Base-by-base conservation (phyloP, 2,113 vertebrate species). In the Alligator mississippiensis region DNA sequence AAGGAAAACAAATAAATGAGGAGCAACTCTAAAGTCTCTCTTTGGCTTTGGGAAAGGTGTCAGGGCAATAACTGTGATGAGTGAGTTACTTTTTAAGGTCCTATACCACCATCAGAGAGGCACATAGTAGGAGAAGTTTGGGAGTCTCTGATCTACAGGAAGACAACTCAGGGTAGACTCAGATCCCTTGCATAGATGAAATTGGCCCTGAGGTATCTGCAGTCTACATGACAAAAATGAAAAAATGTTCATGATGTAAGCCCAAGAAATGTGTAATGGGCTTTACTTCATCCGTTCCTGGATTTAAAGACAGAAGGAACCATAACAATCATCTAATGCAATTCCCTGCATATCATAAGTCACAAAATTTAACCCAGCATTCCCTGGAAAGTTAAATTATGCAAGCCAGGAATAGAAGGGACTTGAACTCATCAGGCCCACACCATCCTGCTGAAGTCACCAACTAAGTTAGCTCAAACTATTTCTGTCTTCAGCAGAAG, bases 361-460 rank as follows among this genome's bases (percentile, higher is more conserved):
- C 89, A 63, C 18, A 30, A 61, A 47, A 85, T 89, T 94, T 94
- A 64, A 95, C 28, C 59, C 62, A 88, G 17, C 77, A 28, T 86
- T 28, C 85, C 38, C n/a, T 38, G 38, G 70, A 30, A 24, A 72
- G 47, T 75, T 66, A 89, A 90, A 87, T 77, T 34, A 82, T 84
- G 84, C 28, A 55, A 64, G 87, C 15, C 34, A 47, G 30, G 34
- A 60, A 95, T 87, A 47, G 28, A 91, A 5, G 72, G n/a, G 22
- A 62, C 34, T 17, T 74, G 70, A 72, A 72, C 59, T n/a, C 77
- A 13, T 10, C 4, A 66, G 15, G 38, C 70, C 17, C 34, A 6
- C 30, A 22, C 30, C 21, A 38, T 7, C 18, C 34, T 74, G 5
- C 70, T 21, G 22, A 38, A 47, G 30, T 34, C 34, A 74, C 70